Evolutionary conservation across 1,140 invertebrate species (phyloP).

Genomic region (Diplogasteroides magnus): DNA sequence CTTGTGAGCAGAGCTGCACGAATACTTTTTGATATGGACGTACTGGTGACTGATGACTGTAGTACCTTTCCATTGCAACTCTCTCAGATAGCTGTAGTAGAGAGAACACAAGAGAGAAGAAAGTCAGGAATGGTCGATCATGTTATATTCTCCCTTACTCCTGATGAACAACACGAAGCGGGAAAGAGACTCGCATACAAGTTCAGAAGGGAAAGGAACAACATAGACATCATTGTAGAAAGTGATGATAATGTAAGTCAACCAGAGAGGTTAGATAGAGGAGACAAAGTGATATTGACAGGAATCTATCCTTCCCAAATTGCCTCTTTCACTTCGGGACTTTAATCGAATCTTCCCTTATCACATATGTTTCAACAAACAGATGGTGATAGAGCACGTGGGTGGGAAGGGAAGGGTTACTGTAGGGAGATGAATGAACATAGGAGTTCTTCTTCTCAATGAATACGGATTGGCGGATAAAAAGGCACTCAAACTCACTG

Average conservation of each 20-base stretch:
- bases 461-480: constrained; percentile 29
- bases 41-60: constrained; percentile 3
- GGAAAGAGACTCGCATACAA: constrained; percentile 19
- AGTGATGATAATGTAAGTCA: not conserved
- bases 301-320: no score
- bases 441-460: constrained; percentile 21
- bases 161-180: constrained; percentile 25
- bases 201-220: constrained; percentile 17
- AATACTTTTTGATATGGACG: constrained; percentile 31
- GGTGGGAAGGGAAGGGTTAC: constrained; percentile 1
- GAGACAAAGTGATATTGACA: no score
- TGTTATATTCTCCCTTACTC: constrained; percentile 31
- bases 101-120: constrained; percentile 25
- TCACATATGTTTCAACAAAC: constrained; percentile 34
- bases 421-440: not conserved
- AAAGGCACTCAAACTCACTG: constrained; percentile 25
- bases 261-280: not conserved
- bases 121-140: constrained; percentile 34
- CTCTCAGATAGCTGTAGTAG: constrained; percentile 22
- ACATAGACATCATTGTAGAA: not conserved
- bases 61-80: not conserved
- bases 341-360: constrained; percentile 31
- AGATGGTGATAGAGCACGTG: constrained; percentile 37
- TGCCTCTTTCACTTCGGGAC: constrained; percentile 14
- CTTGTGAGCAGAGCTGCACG: constrained; percentile 22